Evolutionary conservation across 2,888 invertebrate species (phyloP).

Genomic region (Coelogynopora nodosa): DNA sequence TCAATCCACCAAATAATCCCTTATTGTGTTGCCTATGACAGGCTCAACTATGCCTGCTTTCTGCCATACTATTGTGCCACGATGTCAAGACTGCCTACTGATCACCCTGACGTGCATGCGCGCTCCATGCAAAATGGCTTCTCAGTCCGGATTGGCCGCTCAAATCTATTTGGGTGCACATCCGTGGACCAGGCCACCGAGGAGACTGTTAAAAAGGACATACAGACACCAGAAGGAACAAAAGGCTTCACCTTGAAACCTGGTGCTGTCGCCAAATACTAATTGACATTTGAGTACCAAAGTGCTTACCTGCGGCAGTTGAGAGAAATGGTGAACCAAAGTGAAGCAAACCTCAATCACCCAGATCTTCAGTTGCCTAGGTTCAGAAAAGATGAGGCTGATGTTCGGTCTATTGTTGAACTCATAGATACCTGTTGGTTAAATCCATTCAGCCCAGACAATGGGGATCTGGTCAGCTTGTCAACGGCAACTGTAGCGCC

Average conservation of each 20-base stretch:
- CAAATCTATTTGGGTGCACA: neutral
- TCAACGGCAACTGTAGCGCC: neutral
- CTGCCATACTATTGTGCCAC: neutral
- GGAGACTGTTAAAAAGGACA: conserved; percentile 47
- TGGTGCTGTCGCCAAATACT: neutral
- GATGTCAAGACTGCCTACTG: neutral
- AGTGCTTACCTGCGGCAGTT: too few species aligned
- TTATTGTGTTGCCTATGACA: neutral
- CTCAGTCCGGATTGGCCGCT: neutral
- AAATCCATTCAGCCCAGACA: neutral
- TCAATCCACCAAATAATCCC: neutral
- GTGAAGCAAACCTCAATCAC: too few species aligned
- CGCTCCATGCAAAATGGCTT: neutral
- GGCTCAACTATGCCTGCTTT: neutral
- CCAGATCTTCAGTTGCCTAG: neutral
- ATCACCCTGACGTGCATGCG: neutral
- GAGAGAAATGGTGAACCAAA: too few species aligned
- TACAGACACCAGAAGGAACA: conserved; percentile 38
- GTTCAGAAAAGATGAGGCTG: neutral
- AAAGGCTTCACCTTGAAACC: neutral
- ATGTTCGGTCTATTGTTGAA: neutral
- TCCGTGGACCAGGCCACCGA: conserved; percentile 8
- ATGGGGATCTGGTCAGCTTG: neutral
- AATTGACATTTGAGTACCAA: too few species aligned
- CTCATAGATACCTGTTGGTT: neutral